Evolutionary conservation across 2,888 invertebrate genomes (phyloP).

Genomic region (Nymphalis polychloros): DNA sequence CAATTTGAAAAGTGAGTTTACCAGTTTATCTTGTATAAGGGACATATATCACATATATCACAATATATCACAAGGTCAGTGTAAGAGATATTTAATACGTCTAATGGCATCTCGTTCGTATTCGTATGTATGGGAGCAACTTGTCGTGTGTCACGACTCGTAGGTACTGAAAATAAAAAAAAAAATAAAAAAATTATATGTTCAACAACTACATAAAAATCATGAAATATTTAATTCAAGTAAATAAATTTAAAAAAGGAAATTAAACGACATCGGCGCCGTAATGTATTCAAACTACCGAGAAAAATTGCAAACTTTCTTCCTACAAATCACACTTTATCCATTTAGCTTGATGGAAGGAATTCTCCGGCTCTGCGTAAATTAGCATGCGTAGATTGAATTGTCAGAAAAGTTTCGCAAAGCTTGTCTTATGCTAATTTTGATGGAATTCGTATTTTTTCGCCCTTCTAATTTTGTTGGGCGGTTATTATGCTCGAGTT

Average conservation of each 20-base stretch:
- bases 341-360: slow-evolving; percentile 38
- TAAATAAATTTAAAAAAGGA: neutral
- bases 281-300: slow-evolving; percentile 23
- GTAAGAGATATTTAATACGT: no score
- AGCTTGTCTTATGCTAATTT: slow-evolving; percentile 46
- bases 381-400: slow-evolving; percentile 55
- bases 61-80: no score
- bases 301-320: slow-evolving; percentile 23
- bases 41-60: no score
- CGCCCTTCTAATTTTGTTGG: slow-evolving; percentile 36
- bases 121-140: no score
- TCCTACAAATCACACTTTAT: slow-evolving; percentile 28
- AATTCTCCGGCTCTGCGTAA: slow-evolving; percentile 35
- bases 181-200: no score
- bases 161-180: no score
- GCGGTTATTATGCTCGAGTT: slow-evolving; percentile 12
- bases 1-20: no score
- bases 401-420: slow-evolving; percentile 47
- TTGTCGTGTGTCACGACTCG: no score
- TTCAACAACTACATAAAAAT: no score
- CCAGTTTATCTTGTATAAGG: no score
- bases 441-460: slow-evolving; percentile 40
- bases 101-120: no score
- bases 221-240: neutral
- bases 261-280: slow-evolving; percentile 8